These are phyloP conservation scores for Delichon dasypus DNA, from an alignment of 2,797 vertebrate species.

Conservation along the genomic window DNA sequence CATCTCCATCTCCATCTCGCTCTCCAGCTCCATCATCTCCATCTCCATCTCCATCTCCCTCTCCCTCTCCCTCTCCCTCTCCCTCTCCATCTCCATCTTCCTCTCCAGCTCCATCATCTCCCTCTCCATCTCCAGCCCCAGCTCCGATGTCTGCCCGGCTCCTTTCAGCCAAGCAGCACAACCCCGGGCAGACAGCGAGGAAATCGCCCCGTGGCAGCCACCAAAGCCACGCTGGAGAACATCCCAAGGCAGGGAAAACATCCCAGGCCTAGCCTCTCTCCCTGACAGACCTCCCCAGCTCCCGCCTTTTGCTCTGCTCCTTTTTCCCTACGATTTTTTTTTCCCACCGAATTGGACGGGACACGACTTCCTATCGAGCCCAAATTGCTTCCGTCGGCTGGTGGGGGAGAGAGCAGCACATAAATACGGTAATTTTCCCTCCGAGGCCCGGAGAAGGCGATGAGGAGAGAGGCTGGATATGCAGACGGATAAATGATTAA, in stretches of 20 bases:
- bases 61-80: too few species aligned
- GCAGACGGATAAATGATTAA: slow-evolving; percentile 66
- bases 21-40: too few species aligned
- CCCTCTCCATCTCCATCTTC: too few species aligned
- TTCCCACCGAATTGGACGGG: background rate
- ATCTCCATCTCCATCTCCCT: too few species aligned
- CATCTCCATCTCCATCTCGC: too few species aligned
- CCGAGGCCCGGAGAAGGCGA: background rate
- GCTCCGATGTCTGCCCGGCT: background rate
- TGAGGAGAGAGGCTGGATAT: slow-evolving; percentile 17
- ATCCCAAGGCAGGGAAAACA: background rate
- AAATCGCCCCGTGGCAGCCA: background rate
- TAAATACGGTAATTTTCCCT: slow-evolving; percentile 49
- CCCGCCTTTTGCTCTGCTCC: background rate
- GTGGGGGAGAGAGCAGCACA: slow-evolving; percentile 41
- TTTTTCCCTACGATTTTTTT: background rate
- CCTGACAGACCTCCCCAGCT: background rate
- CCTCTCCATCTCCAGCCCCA: background rate
- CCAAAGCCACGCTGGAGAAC: background rate
- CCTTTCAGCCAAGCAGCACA: background rate
- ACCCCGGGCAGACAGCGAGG: background rate
- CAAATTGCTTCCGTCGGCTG: slow-evolving; percentile 33
- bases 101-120: too few species aligned
- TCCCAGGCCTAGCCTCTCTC: background rate
- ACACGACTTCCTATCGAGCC: background rate